Evolutionary conservation across 2,888 invertebrate genomes (phyloP), one percentile per base, ranked within the genome.

Genomic region (Lepidocyrtinus sp.): DNA sequence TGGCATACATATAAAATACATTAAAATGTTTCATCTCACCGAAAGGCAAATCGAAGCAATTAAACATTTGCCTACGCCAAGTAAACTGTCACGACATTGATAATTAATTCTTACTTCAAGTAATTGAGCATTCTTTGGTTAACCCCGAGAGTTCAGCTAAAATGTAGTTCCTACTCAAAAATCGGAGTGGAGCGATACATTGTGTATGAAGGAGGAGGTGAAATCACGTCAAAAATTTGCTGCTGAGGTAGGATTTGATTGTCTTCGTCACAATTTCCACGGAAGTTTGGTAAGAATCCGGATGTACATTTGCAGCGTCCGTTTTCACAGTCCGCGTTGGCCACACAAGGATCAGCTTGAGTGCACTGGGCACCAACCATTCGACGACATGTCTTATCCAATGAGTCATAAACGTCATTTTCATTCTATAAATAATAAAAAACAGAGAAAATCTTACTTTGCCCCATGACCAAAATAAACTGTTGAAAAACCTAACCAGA

Each of bases 351-450:
- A 5, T 61, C 21, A 5, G 55, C 55, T 0, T 75, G 74, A 17
- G 73, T 67, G 24, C 84, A 84, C 3, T 75, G 71, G 19, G 82
- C 64, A 17, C 84, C 84, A 3, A 82, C 71, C 65, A 81, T 82
- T 19, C 82, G 74, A 50, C 81, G 74, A 63, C 84, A 84, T 9
- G 73, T 67, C 72, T 81, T 82, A 9, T 82, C 82, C 62, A 67
- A 25, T 55, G 79, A 64, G 26, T 80, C 81, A 25, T 64, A 84
- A 22, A 81, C 80, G 46, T 82, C 82, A 62, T 82, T 82, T 19
- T 81, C 82, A 45, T 84, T 81, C 77, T 84, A 59, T 21, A 36
- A 36, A 19, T 36, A 67, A 36, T 26, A 22, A 1, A 64, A n/a
- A 50, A 24, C 0, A 68, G 1, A 50, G 17, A 15, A 36, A 36